These are phyloP conservation scores for Chelon auratus DNA, from an alignment of 2,797 vertebrate genomes.

Conservation along the genomic window DNA sequence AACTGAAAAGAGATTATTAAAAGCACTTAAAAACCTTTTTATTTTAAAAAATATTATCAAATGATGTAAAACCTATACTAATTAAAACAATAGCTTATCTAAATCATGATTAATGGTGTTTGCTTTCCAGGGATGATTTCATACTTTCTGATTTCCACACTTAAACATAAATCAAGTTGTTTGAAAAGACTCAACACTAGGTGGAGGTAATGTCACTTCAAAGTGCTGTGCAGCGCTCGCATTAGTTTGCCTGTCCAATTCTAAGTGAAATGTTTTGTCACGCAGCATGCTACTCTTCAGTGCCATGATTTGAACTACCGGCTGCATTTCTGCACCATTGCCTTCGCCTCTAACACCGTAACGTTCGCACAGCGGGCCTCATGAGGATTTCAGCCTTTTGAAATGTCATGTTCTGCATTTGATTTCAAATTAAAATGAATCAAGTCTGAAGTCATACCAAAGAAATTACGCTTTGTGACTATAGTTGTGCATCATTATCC, in stretches of 20 bases:
- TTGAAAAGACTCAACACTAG: constrained; percentile 47
- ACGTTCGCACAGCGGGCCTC: background rate
- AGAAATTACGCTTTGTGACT: background rate
- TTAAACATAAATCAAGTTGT: background rate
- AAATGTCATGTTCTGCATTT: constrained; percentile 1
- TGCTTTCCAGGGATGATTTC: background rate
- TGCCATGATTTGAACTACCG: background rate
- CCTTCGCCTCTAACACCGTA: background rate
- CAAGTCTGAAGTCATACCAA: background rate
- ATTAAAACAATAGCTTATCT: background rate
- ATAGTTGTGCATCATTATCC: background rate
- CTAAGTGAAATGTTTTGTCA: background rate
- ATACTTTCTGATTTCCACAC: background rate
- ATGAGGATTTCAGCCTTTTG: background rate
- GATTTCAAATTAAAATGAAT: background rate
- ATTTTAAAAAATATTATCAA: background rate
- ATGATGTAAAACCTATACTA: background rate
- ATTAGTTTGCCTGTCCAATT: background rate
- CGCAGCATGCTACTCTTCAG: background rate
- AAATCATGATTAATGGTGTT: background rate
- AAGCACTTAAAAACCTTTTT: background rate
- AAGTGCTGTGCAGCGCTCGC: background rate
- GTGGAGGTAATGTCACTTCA: constrained; percentile 44
- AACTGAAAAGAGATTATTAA: background rate
- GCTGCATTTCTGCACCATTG: background rate